phyloP scores from a whole-genome alignment of 2,888 invertebrate genomes.

The Dromius quadrimaculatus region DNA sequence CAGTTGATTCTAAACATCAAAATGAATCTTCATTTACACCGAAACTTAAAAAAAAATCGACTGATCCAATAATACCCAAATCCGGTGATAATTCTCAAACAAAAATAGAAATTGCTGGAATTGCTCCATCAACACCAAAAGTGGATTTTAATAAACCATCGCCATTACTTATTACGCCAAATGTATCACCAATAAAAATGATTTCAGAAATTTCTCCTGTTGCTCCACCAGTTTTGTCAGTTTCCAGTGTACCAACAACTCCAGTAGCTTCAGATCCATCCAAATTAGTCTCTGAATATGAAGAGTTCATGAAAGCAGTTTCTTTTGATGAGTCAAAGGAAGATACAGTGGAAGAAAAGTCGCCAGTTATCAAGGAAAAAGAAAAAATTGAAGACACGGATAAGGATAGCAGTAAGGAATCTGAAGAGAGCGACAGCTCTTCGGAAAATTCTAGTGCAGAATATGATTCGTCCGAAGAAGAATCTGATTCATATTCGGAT shows the following conservation, averaged over 20 bases:
- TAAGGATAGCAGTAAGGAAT: constrained; percentile 19
- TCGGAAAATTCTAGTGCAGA: constrained; percentile 23
- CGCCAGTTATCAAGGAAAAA: constrained; percentile 36
- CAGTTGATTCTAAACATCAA: too few relatives aligned
- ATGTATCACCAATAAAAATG: neutral
- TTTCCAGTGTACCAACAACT: constrained; percentile 10
- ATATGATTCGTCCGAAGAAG: constrained; percentile 21
- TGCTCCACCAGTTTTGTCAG: constrained; percentile 34
- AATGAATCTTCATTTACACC: neutral
- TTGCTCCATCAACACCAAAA: neutral
- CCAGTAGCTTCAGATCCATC: constrained; percentile 14
- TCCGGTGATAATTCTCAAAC: too few relatives aligned
- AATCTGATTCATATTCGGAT: constrained; percentile 24
- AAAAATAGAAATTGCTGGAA: neutral
- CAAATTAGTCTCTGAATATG: constrained; percentile 69
- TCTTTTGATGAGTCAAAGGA: constrained; percentile 60
- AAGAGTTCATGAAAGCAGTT: constrained; percentile 72
- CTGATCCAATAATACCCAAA: neutral
- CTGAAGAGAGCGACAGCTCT: constrained; percentile 7
- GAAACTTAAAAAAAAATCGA: neutral
- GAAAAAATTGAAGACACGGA: constrained; percentile 49
- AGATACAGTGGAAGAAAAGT: constrained; percentile 51
- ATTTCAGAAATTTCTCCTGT: constrained; percentile 23
- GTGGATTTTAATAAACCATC: neutral
- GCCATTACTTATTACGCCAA: neutral